Conservation (phyloP, 2,113 vertebrate genomes). For the Amia ocellicauda region DNA sequence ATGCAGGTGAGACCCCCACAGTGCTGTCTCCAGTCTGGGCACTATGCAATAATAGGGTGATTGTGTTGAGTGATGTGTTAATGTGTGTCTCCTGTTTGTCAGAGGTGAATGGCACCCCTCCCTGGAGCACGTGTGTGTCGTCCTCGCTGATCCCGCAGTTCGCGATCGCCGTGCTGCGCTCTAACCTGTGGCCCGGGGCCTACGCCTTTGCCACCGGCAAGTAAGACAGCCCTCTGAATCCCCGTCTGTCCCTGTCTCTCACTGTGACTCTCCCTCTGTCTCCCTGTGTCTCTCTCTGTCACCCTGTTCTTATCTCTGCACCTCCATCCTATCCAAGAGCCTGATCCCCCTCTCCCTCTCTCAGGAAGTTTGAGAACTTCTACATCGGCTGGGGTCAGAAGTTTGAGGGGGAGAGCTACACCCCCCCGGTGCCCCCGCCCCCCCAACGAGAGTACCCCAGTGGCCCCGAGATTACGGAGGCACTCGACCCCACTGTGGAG, state of each 20-base stretch:
- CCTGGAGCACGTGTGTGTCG: conserved; percentile 77
- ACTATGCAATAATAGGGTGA: too few species aligned
- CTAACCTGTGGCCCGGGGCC: conserved; percentile 91
- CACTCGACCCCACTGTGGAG: conserved; percentile 73
- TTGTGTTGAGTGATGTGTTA: too few species aligned
- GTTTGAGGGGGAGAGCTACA: conserved; percentile 67
- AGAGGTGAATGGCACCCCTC: conserved; percentile 75
- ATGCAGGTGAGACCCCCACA: conserved; percentile 70
- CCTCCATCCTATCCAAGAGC: too few species aligned
- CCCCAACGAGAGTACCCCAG: conserved; percentile 71
- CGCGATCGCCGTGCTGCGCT: conserved; percentile 76
- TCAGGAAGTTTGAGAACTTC: conserved; percentile 76
- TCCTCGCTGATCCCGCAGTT: conserved; percentile 75
- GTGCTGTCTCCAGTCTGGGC: too few species aligned
- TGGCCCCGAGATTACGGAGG: conserved; percentile 74
- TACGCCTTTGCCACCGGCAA: conserved; percentile 76
- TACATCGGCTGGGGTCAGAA: conserved; percentile 94
- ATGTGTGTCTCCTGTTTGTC: conserved; percentile 24
- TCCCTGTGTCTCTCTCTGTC: not conserved
- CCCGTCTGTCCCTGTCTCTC: too few species aligned
- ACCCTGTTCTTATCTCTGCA: too few species aligned
- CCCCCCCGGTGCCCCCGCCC: conserved; percentile 51
- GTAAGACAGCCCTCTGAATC: conserved; percentile 72
- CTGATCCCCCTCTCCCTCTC: not conserved
- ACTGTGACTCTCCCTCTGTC: too few species aligned